These are phyloP conservation scores for Melanaphis sacchari DNA, from an alignment of 1,140 invertebrate species.

Conservation along the genomic window DNA sequence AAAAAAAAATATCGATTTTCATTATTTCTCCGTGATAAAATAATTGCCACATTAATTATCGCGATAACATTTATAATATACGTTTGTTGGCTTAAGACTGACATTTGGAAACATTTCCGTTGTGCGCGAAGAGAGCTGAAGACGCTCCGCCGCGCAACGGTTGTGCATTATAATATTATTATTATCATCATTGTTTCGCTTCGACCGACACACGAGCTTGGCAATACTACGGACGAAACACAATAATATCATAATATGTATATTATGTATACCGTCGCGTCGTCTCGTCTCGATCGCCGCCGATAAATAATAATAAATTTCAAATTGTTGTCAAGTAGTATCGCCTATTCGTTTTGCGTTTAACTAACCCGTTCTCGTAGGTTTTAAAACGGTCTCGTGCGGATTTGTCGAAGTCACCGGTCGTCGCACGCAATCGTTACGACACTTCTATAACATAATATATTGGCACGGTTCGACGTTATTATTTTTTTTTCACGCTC, in stretches of 20 bases:
- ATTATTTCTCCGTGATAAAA: background rate
- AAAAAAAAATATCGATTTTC: constrained; percentile 8
- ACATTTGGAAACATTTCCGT: background rate
- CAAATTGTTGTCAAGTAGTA: background rate
- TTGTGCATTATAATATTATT: background rate
- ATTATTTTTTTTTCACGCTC: background rate
- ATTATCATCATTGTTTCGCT: background rate
- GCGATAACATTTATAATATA: constrained; percentile 15
- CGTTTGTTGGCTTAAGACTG: constrained; percentile 1
- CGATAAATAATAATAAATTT: background rate
- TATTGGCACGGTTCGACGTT: no score
- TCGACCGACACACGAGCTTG: no score
- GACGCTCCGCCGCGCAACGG: background rate
- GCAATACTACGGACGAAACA: background rate
- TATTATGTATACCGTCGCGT: no score
- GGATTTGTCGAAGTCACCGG: background rate
- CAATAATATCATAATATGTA: no score
- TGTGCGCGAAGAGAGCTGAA: background rate
- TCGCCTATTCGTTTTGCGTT: background rate
- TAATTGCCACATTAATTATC: constrained; percentile 14
- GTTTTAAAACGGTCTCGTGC: background rate
- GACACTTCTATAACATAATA: no score
- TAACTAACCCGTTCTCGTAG: background rate
- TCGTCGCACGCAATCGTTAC: no score
- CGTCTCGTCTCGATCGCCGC: background rate